phyloP scores from a whole-genome alignment of 1,140 invertebrate species.

The Mycetomoellerius zeteki region DNA sequence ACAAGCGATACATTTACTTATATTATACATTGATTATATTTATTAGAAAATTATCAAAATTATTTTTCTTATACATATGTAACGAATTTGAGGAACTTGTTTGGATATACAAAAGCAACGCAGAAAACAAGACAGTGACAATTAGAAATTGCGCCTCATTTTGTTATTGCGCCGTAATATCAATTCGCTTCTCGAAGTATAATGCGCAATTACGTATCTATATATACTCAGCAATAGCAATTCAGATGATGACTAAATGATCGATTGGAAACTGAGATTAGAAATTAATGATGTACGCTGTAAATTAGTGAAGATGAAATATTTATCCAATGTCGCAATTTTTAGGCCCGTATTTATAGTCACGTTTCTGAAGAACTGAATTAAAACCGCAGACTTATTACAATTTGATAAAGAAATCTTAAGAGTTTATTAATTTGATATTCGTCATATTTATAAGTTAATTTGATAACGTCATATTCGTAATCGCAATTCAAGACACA shows the following conservation, averaged over 20 bases:
- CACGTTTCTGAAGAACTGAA: not conserved
- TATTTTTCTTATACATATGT: not conserved
- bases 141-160: constrained; percentile 15
- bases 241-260: constrained; percentile 52
- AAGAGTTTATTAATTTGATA: not conserved
- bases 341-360: constrained; percentile 17
- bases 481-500: not conserved
- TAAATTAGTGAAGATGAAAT: constrained; percentile 44
- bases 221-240: constrained; percentile 10
- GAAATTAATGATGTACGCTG: not conserved
- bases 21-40: not conserved
- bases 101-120: not conserved
- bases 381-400: not conserved
- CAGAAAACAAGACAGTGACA: not conserved
- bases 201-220: constrained; percentile 32
- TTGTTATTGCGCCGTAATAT: not conserved
- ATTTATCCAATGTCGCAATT: constrained; percentile 21
- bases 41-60: not conserved
- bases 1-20: not conserved
- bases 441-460: no score
- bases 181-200: constrained; percentile 38
- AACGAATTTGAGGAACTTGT: not conserved
- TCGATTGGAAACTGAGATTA: constrained; percentile 36
- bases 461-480: not conserved
- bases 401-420: constrained; percentile 20